Evolutionary conservation across 2,888 invertebrate species (phyloP).

Genomic region (Orchestes rusci): DNA sequence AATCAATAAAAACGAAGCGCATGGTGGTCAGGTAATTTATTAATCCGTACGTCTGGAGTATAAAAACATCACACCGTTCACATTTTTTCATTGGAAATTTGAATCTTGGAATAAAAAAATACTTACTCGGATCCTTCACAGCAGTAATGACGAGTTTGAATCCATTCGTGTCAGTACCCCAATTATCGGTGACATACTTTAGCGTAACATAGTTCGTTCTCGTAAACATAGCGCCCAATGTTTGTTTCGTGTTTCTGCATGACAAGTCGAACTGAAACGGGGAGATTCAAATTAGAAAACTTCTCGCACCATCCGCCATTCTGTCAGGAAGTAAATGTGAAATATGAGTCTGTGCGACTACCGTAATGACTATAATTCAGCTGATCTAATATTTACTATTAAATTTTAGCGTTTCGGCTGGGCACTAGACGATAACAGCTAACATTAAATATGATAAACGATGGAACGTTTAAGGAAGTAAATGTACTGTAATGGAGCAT

Average conservation of each 20-base stretch:
- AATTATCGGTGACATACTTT: slow-evolving; percentile 87
- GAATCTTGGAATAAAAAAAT: too few species aligned
- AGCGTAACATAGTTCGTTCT: slow-evolving; percentile 90
- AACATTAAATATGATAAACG: slow-evolving; percentile 15
- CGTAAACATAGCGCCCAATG: slow-evolving; percentile 82
- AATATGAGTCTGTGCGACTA: too few species aligned
- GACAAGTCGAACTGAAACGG: slow-evolving; percentile 77
- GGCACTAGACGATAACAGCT: slow-evolving; percentile 6
- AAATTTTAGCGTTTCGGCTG: slow-evolving; percentile 3
- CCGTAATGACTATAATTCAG: too few species aligned
- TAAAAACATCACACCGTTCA: too few species aligned
- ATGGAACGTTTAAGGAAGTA: slow-evolving; percentile 9
- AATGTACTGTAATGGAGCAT: too few species aligned
- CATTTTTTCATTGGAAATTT: too few species aligned
- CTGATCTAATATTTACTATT: slow-evolving; percentile 9
- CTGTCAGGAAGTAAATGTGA: too few species aligned
- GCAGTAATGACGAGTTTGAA: slow-evolving; percentile 91
- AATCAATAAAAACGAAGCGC: too few species aligned
- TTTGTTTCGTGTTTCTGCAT: slow-evolving; percentile 84
- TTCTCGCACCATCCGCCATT: too few species aligned
- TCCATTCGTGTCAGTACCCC: slow-evolving; percentile 88
- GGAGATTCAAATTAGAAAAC: slow-evolving; percentile 2
- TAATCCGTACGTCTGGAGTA: too few species aligned
- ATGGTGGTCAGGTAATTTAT: too few species aligned
- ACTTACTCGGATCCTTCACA: slow-evolving; percentile 90